Percentiles rank a stretch among this genome's conserved stretches.
Evolutionary conservation across 2,888 invertebrate species (phyloP).

Genomic region (Chaetogeoica ovagalla): DNA sequence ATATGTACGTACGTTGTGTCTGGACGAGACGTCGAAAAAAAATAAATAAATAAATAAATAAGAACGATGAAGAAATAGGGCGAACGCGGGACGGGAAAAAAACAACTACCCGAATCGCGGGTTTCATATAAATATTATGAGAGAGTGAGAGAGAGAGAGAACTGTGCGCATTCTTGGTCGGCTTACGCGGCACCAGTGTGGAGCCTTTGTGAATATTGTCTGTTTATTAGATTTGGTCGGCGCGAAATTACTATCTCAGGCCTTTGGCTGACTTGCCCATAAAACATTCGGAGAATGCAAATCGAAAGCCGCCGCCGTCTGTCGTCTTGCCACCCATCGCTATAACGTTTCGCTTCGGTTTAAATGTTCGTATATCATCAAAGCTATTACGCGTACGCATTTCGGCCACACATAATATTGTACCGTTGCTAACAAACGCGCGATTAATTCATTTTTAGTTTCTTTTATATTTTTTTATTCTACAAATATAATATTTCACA

Average conservation of each 20-base stretch:
- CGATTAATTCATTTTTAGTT: too few species aligned
- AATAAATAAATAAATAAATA: too few species aligned
- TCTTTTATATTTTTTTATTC: too few species aligned
- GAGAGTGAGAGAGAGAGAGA: too few species aligned
- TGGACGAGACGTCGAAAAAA: conserved; percentile 9
- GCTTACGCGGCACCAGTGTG: conserved; percentile 44
- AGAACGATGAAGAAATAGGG: background rate
- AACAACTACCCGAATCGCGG: conserved; percentile 40
- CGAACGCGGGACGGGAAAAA: conserved; percentile 30
- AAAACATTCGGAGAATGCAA: conserved; percentile 51
- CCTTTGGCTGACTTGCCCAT: conserved; percentile 46
- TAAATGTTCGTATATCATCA: background rate
- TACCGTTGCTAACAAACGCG: too few species aligned
- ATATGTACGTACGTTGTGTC: conserved; percentile 30
- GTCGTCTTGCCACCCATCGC: background rate
- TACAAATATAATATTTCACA: too few species aligned
- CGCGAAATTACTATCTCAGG: conserved; percentile 48
- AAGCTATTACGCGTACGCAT: too few species aligned
- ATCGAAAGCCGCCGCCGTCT: conserved; percentile 39
- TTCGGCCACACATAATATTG: too few species aligned
- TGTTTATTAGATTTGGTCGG: conserved; percentile 53
- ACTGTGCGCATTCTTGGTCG: conserved; percentile 49
- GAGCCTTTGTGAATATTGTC: conserved; percentile 47
- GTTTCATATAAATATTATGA: conserved; percentile 53
- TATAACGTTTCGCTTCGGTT: background rate